Evolutionary conservation across 2,797 vertebrate species (phyloP), one percentile per base, ranked within the genome.

Genomic region (Macrochelys suwanniensis): DNA sequence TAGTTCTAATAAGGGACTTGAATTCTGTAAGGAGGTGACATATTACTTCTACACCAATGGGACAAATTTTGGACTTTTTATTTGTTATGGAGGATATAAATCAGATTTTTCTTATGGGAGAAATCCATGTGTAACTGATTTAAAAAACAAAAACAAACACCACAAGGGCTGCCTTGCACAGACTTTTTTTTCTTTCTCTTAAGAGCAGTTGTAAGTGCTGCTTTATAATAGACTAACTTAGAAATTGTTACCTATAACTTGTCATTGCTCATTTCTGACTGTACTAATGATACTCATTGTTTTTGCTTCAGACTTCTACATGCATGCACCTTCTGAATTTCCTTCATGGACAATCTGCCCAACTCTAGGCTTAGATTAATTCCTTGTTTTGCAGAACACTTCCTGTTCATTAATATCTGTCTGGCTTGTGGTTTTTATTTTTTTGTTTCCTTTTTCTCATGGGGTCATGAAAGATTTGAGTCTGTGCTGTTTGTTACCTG

Each of bases 261-360:
- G n/a, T 88, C 26, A 11, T 83, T 47, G 84, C 16, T 84, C 80
- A n/a, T 77, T 90, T 93, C 82, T 89, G 25, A 57, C 49, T 91
- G 26, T 85, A 28, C 9, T 92, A 3, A 77, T 31, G 79, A 71
- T 84, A 45, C 5, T 88, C 88, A 21, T 8, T 1, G 1, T 53
- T 56, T 86, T 82, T 45, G 17, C 1, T 49, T 77, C 42, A 28
- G 42, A 45, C 10, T 7, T 56, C 2, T 71, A 5, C 68, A 77
- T 28, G 85, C 89, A 26, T 93, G 65, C 47, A 80, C 90, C 25
- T 74, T 77, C 26, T 31, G n/a, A n/a, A 78, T 4, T 77, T 77
- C 45, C 1, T 17, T 74, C 31, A 16, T 31, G 76, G 25, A 3
- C 47, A 54, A 79, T 0, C 0, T 15, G 28, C 16, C 7, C 7